phyloP scores from a whole-genome alignment of 2,888 invertebrate species.

The Melangyna quadrimaculata region DNA sequence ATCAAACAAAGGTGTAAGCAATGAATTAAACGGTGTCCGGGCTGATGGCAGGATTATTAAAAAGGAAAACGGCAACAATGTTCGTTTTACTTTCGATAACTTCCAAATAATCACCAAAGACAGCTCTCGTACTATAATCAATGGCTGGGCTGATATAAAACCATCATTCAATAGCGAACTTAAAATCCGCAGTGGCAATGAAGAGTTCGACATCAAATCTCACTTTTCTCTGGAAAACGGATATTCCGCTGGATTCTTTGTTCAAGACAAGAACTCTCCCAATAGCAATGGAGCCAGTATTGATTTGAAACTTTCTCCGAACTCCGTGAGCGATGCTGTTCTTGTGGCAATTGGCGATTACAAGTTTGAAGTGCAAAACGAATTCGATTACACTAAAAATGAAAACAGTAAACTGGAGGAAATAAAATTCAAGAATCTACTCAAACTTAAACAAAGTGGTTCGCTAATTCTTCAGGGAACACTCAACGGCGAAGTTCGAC shows the following conservation, averaged over 20 bases:
- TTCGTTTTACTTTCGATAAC: slow-evolving; percentile 77
- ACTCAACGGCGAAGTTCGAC: slow-evolving; percentile 83
- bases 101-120: slow-evolving; percentile 75
- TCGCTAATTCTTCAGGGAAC: slow-evolving; percentile 74
- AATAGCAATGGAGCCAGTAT: slow-evolving; percentile 75
- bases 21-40: slow-evolving; percentile 77
- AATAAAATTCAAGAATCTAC: slow-evolving; percentile 73
- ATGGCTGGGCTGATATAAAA: slow-evolving; percentile 77
- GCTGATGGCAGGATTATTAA: slow-evolving; percentile 78
- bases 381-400: slow-evolving; percentile 72
- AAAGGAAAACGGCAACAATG: slow-evolving; percentile 72
- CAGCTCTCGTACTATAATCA: slow-evolving; percentile 74
- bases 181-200: slow-evolving; percentile 73
- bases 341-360: slow-evolving; percentile 73
- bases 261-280: slow-evolving; percentile 74
- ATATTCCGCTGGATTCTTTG: slow-evolving; percentile 75
- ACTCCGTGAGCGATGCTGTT: slow-evolving; percentile 72
- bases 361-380: slow-evolving; percentile 67
- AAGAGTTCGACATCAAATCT: slow-evolving; percentile 74
- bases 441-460: slow-evolving; percentile 73
- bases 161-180: slow-evolving; percentile 74
- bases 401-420: slow-evolving; percentile 52
- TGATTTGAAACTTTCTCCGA: slow-evolving; percentile 65
- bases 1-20: slow-evolving; percentile 73
- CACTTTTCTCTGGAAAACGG: slow-evolving; percentile 74